Percentiles rank a stretch among this genome's conserved stretches.
These are phyloP conservation scores for Drosophila pseudotalamancana DNA, from an alignment of 2,888 invertebrate species.

Conservation along the genomic window DNA sequence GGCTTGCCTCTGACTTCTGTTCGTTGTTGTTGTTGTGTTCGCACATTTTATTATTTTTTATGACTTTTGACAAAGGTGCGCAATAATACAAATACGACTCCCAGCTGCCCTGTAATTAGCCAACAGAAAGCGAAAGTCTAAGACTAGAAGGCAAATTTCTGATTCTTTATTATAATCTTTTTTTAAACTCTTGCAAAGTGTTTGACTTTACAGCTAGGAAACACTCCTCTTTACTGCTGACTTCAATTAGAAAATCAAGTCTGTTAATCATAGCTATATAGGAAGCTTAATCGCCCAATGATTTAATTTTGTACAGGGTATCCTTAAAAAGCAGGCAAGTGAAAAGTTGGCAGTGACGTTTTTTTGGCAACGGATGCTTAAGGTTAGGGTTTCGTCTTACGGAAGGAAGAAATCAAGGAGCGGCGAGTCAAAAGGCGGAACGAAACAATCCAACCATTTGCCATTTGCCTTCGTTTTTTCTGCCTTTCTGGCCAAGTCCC, in stretches of 20 bases:
- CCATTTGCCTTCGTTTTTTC: conserved; percentile 49
- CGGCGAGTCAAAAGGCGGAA: conserved; percentile 58
- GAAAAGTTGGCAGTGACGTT: conserved; percentile 29
- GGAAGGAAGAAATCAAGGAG: conserved; percentile 77
- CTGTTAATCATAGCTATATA: too few relatives aligned
- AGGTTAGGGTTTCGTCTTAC: conserved; percentile 39
- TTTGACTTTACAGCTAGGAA: too few relatives aligned
- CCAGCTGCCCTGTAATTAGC: conserved; percentile 39
- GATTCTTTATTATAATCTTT: too few relatives aligned
- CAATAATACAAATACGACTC: conserved; percentile 17
- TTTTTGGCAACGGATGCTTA: conserved; percentile 11
- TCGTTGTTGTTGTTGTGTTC: conserved; percentile 39
- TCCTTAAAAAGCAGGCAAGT: not conserved
- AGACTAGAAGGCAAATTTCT: not conserved
- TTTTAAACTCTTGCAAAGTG: too few relatives aligned
- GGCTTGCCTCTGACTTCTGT: conserved; percentile 28
- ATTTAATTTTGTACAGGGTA: conserved; percentile 13
- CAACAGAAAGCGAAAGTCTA: not conserved
- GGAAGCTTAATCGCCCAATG: not conserved
- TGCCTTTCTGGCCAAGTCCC: conserved; percentile 7
- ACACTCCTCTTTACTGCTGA: too few relatives aligned
- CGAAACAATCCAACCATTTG: conserved; percentile 73
- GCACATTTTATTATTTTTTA: conserved; percentile 78
- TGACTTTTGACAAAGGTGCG: conserved; percentile 72
- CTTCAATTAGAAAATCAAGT: too few relatives aligned